Evolutionary conservation across 1,140 invertebrate species (phyloP), one percentile per base, ranked within the genome.

Genomic region (Polypedilum vanderplanki): DNA sequence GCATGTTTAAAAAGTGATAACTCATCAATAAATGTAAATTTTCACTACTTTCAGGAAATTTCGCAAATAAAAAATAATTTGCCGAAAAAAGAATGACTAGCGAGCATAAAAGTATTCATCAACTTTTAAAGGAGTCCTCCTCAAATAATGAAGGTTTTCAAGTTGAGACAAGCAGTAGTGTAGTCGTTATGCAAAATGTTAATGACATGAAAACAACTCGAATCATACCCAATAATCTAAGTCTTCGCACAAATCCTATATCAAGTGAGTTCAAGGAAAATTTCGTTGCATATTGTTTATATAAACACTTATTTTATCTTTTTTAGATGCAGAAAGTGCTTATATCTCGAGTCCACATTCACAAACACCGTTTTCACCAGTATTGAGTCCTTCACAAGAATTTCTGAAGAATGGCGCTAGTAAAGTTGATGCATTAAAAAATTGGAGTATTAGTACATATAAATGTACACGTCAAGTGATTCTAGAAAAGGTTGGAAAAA

Each of bases 381-480:
- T 82, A 64, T 80, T 80, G 1, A 85, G 85, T 80, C 78, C 84
- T 76, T 75, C 83, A 81, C 86, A 90, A 80, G 86, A 88, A 86
- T 84, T 88, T 40, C 81, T 88, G 75, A 88, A 88, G 79, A 87
- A 86, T 67, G 85, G 89, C 24, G 85, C 85, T 77, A 93, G 87
- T 78, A 92, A 90, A 84, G 93, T 98, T 81, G 96, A 98, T 82
- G 90, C 90, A 46, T 86, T 98, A 64, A 95, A 94, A 82, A 95
- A 94, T 80, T 98, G 97, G 97, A 94, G 95, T 79, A 93, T 98
- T 80, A 97, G 95, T 75, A 98, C 96, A 1, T 98, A 97, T 81
- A 98, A 98, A 84, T 98, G 95, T 81, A 98, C 96, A 0, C 93
- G 93, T 78, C 96, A 98, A 82, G 86, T 97, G 67, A 90, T 98